Base-by-base conservation (phyloP, 2,113 vertebrate genomes). In the Sceloporus tristichus region DNA sequence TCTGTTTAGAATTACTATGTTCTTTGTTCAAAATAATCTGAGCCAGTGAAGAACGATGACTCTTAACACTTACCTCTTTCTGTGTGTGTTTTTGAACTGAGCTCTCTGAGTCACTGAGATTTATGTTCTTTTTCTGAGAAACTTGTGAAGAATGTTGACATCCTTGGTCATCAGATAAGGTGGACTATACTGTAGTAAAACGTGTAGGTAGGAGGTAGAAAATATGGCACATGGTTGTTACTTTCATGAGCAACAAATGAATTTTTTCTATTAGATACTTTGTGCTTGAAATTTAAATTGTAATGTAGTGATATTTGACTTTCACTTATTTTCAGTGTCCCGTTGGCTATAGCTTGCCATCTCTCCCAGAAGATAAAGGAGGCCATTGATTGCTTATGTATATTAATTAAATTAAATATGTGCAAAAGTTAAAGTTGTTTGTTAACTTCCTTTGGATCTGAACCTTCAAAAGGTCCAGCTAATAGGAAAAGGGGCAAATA, bases 391-490 rank as follows among this genome's bases (percentile, higher is more conserved):
- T 62, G 79, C 34, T 23, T 40, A 65, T 80, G 2, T 14, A 62
- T 38, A 53, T 38, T 59, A 59, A 34, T 80, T 80, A n/a, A 73
- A 56, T 56, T 54, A 79, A 29, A 56, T 5, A 53, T 38, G 34
- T 38, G 56, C 25, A 34, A 81, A 81, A 81, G 79, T 81, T 62
- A 9, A 81, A 65, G 38, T 65, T 65, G 56, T n/a, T 81, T 62
- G 38, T 62, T 81, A 56, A 65, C 79, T 25, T 11, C 56, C 9
- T 25, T 81, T 62, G 56, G 29, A 62, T 23, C 38, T 81, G 59
- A 65, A 27, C 48, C 54, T 79, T 54, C 10, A 53, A 78, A 78
- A 27, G 23, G 42, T 27, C 76, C 23, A 78, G 27, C 23, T 78
- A 53, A 18, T 14, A 59, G 75, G 34, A 34, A 34, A 34, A 34